Evolutionary conservation across 2,113 vertebrate genomes (phyloP), one percentile per base, ranked within the genome.

Genomic region (Onychostoma macrolepis): DNA sequence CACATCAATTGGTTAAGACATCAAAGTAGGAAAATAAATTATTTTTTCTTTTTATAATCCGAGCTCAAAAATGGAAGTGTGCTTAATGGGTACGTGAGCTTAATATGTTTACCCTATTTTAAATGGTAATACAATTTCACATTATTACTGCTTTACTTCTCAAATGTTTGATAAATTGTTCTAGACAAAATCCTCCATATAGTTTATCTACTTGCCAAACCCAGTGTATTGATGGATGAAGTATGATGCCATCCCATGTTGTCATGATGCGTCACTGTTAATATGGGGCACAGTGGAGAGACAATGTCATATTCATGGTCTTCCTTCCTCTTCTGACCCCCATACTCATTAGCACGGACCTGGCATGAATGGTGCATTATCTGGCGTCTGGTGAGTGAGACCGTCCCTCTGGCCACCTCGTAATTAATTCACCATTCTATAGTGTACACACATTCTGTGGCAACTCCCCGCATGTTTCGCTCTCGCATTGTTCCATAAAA

Each of bases 231-330:
- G 56, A 61, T 61, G 24, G 2, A n/a, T n/a, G 56, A 83, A 89
- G 90, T 83, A 89, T 91, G 91, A 90, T 89, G 15, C 88, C 84
- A 90, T 82, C 84, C 75, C 81, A 76, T 17, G 74, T 88, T 87
- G 67, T 85, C 90, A 94, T 92, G 93, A 93, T 93, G 92, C 53
- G 53, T 38, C 15, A 74, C 87, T 87, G 90, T 72, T 58, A 88
- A 93, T 93, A 83, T 93, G 92, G 94, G 91, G 90, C 90, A 93
- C 89, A 83, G 88, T 30, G 43, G 6, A 36, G 89, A 94, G 89
- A 94, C 92, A 93, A 93, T 92, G 92, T 88, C 74, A 24, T 48
- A 89, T 90, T 90, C 87, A 82, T 28, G 85, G 90, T 87, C 89
- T 61, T 53, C 45, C 83, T 87, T 79, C 80, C 87, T 69, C 90